These are phyloP conservation scores for Meliscaeva auricollis DNA, from an alignment of 2,888 invertebrate species.

Conservation along the genomic window DNA sequence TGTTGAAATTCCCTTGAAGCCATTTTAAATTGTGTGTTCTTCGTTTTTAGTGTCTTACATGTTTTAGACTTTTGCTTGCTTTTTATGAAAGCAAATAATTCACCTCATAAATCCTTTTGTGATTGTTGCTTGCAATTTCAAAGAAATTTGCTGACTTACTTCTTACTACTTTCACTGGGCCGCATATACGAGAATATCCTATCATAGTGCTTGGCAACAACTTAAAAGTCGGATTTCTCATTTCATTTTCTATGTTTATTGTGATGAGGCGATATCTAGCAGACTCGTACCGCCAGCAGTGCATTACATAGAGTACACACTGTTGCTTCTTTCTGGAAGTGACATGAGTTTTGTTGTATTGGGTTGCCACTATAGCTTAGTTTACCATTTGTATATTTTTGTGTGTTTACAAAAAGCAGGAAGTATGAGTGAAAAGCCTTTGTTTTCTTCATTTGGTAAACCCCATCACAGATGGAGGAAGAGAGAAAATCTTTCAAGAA, in stretches of 20 bases:
- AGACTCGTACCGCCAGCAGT: too few species aligned
- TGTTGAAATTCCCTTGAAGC: slow-evolving; percentile 42
- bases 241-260: slow-evolving; percentile 6
- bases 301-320: too few species aligned
- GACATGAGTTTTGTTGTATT: slow-evolving; percentile 61
- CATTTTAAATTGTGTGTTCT: slow-evolving; percentile 43
- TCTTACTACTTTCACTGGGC: not conserved
- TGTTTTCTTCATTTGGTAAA: slow-evolving; percentile 53
- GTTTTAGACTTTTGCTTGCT: slow-evolving; percentile 31
- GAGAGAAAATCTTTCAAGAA: slow-evolving; percentile 40
- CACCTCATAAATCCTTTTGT: slow-evolving; percentile 59
- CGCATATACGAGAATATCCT: not conserved
- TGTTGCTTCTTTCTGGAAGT: slow-evolving; percentile 55
- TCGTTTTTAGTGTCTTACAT: slow-evolving; percentile 19
- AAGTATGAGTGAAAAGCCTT: slow-evolving; percentile 10
- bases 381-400: slow-evolving; percentile 13
- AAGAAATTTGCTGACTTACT: slow-evolving; percentile 19
- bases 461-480: not conserved
- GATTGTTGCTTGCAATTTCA: slow-evolving; percentile 34
- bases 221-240: slow-evolving; percentile 33
- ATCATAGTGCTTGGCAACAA: slow-evolving; percentile 46
- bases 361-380: slow-evolving; percentile 42
- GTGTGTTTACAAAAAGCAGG: not conserved
- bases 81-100: slow-evolving; percentile 43
- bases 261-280: not conserved